A percentile compares a stretch with the other conserved stretches of the same genome.
Evolutionary conservation across 2,113 vertebrate genomes (phyloP).

Genomic region (Jacana jacana): DNA sequence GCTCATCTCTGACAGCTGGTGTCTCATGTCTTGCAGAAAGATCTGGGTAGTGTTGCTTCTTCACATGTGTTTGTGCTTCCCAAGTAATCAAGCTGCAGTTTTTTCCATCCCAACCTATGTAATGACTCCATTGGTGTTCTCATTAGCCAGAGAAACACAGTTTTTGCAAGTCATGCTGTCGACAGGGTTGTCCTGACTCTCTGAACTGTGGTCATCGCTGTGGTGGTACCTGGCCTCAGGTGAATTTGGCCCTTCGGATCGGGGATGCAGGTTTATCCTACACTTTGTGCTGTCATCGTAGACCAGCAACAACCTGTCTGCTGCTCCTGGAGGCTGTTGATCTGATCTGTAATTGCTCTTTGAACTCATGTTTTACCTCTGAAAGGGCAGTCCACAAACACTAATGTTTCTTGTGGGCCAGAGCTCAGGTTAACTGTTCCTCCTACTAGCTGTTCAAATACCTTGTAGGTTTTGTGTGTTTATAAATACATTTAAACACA

Average conservation of each 20-base stretch:
- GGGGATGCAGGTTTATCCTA: neutral
- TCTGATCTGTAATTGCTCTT: conserved; percentile 22
- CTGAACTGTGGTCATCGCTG: neutral
- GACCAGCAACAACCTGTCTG: neutral
- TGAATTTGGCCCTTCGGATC: neutral
- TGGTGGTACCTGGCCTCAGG: neutral
- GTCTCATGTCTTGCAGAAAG: neutral
- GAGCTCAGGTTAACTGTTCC: conserved; percentile 15
- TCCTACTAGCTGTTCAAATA: conserved; percentile 19
- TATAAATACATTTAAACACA: conserved; percentile 39
- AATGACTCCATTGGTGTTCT: neutral
- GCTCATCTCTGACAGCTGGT: neutral
- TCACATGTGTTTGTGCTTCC: neutral
- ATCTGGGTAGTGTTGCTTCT: neutral
- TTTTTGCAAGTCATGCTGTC: neutral
- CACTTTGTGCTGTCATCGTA: neutral
- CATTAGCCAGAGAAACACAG: neutral
- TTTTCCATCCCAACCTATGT: neutral
- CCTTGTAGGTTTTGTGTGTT: conserved; percentile 16
- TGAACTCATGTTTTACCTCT: neutral
- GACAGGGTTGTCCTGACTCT: neutral
- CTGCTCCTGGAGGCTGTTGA: neutral
- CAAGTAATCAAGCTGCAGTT: neutral
- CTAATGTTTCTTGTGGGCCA: conserved; percentile 20
- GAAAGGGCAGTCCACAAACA: neutral